Evolutionary conservation across 2,888 invertebrate species (phyloP), one percentile per base, ranked within the genome.

Genomic region (Urechis unicinctus): DNA sequence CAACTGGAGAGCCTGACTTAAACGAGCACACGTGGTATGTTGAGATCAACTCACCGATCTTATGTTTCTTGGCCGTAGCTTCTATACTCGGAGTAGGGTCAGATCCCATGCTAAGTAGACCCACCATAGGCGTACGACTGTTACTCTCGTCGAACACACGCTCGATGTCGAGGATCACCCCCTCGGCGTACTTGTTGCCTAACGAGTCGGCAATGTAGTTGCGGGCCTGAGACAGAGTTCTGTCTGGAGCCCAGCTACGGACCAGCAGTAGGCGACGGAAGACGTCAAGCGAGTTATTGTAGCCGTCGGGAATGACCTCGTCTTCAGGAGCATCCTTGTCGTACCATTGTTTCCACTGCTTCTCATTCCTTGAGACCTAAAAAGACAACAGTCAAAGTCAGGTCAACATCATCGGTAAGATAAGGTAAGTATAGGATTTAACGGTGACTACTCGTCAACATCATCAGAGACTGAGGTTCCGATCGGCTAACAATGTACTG

Each of bases 261-360:
- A 79, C 72, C 22, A 79, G 67, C 22, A 79, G 66, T 54, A 79
- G 71, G 44, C 76, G 72, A 13, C 76, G 65, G 71, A 78, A 79
- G 5, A 73, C 71, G 53, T 77, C 77, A 31, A 78, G 68, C 0
- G 73, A 68, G 60, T 69, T 73, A 63, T 74, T 71, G 67, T 77
- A 78, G 41, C 77, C 76, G 57, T 78, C 78, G 0, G 78, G 78
- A 56, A 78, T 77, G 1, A 69, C 59, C 50, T 75, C 76, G 59
- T 77, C 77, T 56, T 78, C 78, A 2, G 78, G 78, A 24, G 74
- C 69, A 42, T 78, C 77, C 56, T 77, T 76, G 64, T 78, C 78
- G 64, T 76, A 79, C 79, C 79, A 79, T 55, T 71, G 69, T 51
- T 66, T 73, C 79, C 79, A 79, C 52, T 71, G 69, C 58, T 75